These are phyloP conservation scores for Cataglyphis hispanica DNA, from an alignment of 1,140 invertebrate species.

Conservation along the genomic window DNA sequence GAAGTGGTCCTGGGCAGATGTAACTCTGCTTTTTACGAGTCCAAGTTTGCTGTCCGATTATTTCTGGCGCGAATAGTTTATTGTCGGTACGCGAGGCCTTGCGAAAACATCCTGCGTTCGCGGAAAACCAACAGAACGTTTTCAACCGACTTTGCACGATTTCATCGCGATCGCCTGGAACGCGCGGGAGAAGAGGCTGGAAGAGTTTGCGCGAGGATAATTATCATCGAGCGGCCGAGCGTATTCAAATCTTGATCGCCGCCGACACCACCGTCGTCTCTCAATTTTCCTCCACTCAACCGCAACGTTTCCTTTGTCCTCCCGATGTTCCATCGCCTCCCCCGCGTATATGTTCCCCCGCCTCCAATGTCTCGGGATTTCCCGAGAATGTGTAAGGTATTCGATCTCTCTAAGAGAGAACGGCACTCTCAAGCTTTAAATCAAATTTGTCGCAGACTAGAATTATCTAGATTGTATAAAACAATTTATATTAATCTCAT, in stretches of 20 bases:
- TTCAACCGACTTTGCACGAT: conserved; percentile 38
- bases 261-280: neutral
- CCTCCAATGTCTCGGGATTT: neutral
- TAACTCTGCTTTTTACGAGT: conserved; percentile 79
- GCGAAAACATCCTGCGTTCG: conserved; percentile 78
- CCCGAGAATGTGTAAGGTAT: neutral
- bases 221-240: conserved; percentile 21
- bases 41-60: conserved; percentile 74
- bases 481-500: neutral
- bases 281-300: neutral
- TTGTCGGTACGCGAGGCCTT: conserved; percentile 54
- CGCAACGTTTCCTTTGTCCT: conserved; percentile 3
- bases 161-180: neutral
- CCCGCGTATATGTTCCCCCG: too few species aligned
- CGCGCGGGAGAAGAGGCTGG: neutral
- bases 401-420: neutral
- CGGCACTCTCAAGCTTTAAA: neutral
- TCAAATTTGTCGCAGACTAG: conserved; percentile 1
- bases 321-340: neutral
- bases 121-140: conserved; percentile 72
- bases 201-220: conserved; percentile 10
- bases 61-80: conserved; percentile 73
- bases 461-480: neutral
- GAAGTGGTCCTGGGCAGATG: conserved; percentile 3
- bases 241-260: conserved; percentile 1